Conservation (phyloP, 2,113 vertebrate genomes). For the Tapirus terrestris region DNA sequence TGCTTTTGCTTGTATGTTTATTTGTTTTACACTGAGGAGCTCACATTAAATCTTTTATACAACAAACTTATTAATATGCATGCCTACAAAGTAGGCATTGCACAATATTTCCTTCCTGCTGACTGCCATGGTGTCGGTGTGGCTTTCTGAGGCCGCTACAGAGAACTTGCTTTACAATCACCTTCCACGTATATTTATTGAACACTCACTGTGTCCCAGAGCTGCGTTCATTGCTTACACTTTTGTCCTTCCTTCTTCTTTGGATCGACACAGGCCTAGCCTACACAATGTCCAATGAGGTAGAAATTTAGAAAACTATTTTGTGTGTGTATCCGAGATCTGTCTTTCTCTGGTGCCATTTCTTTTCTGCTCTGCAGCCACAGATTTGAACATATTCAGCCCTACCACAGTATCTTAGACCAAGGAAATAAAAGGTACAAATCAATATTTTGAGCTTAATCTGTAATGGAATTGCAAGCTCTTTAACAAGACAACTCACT, state of each 20-base stretch:
- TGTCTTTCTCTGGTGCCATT: not conserved
- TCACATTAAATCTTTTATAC: not conserved
- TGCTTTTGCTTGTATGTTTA: not conserved
- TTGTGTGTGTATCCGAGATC: not conserved
- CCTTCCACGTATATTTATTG: not conserved
- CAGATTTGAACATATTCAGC: constrained; percentile 42
- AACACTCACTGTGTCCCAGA: not conserved
- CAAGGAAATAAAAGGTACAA: constrained; percentile 46
- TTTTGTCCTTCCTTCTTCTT: not conserved
- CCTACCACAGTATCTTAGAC: not conserved
- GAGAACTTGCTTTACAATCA: not conserved
- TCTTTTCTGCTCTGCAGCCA: constrained; percentile 4
- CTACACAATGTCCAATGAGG: not conserved
- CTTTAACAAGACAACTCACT: constrained; percentile 68
- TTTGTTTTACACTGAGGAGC: not conserved
- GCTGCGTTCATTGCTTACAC: too few relatives aligned
- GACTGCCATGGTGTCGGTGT: accelerated
- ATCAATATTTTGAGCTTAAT: constrained; percentile 79
- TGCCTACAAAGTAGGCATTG: not conserved
- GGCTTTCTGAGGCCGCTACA: not conserved
- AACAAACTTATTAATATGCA: not conserved
- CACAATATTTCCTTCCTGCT: not conserved
- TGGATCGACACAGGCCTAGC: not conserved
- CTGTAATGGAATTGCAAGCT: constrained; percentile 77
- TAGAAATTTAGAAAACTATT: not conserved